These are phyloP conservation scores for Helobdella robusta DNA, from an alignment of 2,888 invertebrate species.

Conservation along the genomic window DNA sequence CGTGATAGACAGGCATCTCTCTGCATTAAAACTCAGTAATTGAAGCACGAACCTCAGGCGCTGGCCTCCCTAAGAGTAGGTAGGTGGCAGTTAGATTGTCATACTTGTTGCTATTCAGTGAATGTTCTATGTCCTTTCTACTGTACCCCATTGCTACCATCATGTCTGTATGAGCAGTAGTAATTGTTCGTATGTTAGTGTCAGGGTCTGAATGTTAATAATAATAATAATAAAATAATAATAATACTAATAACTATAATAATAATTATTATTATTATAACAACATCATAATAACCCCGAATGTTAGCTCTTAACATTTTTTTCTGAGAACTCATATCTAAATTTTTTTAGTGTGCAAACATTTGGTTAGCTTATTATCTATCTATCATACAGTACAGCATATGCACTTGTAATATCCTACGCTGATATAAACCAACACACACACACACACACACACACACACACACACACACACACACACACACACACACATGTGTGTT, in stretches of 20 bases:
- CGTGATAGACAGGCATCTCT: too few species aligned
- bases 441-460: conserved; percentile 3
- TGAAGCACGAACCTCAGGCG: conserved; percentile 31
- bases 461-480: conserved; percentile 3
- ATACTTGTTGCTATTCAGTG: conserved; percentile 88
- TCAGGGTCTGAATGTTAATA: not conserved
- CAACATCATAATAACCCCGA: too few species aligned
- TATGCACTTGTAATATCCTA: too few species aligned
- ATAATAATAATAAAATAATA: not conserved
- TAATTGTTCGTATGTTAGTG: not conserved
- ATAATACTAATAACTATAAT: not conserved
- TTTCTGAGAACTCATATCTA: too few species aligned
- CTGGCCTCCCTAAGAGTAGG: conserved; percentile 62
- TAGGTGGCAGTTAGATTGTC: conserved; percentile 99
- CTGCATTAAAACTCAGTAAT: too few species aligned
- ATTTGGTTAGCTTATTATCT: too few species aligned
- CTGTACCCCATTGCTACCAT: conserved; percentile 91
- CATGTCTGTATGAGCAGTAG: conserved; percentile 56
- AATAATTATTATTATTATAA: not conserved
- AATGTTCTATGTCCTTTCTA: conserved; percentile 89
- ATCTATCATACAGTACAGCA: too few species aligned
- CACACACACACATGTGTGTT: not conserved
- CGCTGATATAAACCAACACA: not conserved
- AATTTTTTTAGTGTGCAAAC: too few species aligned
- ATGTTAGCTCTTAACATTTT: too few species aligned